These are phyloP conservation scores for Xanthostigma xanthostigma DNA, from an alignment of 2,888 invertebrate species.

Conservation along the genomic window DNA sequence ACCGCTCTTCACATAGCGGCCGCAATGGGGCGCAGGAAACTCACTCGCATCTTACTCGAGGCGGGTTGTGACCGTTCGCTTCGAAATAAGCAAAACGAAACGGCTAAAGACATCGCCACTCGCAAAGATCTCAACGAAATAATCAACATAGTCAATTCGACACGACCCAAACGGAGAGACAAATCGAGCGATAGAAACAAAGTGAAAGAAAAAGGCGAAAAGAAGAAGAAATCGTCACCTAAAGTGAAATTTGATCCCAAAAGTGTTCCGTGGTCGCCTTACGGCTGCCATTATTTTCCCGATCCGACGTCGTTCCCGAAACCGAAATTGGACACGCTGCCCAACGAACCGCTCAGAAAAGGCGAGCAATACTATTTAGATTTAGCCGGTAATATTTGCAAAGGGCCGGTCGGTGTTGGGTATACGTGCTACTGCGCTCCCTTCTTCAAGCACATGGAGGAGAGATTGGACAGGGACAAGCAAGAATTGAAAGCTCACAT, in stretches of 20 bases:
- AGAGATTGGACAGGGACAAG: conserved; percentile 65
- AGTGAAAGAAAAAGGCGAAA: conserved; percentile 23
- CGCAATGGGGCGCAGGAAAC: conserved; percentile 83
- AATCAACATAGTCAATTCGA: conserved; percentile 45
- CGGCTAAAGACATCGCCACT: conserved; percentile 75
- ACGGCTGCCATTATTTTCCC: conserved; percentile 83
- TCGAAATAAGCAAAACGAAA: conserved; percentile 78
- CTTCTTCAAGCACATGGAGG: conserved; percentile 76
- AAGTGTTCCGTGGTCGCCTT: conserved; percentile 63
- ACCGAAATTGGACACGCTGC: conserved; percentile 71
- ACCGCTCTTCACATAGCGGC: conserved; percentile 87
- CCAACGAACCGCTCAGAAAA: conserved; percentile 67
- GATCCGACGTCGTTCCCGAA: conserved; percentile 74
- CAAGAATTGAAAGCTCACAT: conserved; percentile 64
- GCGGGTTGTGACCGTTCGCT: conserved; percentile 59
- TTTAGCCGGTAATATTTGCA: conserved; percentile 85
- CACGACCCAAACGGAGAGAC: conserved; percentile 17
- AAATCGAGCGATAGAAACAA: conserved; percentile 40
- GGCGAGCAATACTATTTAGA: conserved; percentile 93
- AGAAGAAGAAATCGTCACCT: conserved; percentile 26
- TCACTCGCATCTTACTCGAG: conserved; percentile 79
- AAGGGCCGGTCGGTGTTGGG: conserved; percentile 88
- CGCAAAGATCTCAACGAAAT: conserved; percentile 79
- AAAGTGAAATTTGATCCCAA: conserved; percentile 39
- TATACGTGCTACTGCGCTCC: conserved; percentile 90